These are phyloP conservation scores for Epizoanthus stellaris DNA, from an alignment of 92 coral and sea anemone genomes.

Conservation along the genomic window DNA sequence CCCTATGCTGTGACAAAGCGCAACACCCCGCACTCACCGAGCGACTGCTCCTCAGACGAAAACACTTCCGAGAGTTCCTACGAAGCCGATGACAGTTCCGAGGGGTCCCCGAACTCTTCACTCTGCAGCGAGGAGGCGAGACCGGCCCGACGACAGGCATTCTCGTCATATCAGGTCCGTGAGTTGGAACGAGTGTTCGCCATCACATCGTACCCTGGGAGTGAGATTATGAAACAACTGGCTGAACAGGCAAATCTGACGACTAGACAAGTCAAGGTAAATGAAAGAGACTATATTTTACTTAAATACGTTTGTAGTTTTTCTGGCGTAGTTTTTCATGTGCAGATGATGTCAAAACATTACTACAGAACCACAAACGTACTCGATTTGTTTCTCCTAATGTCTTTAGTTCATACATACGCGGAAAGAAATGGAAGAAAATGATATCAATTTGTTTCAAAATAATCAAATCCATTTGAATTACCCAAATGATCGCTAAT, in stretches of 20 bases:
- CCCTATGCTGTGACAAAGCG: not conserved
- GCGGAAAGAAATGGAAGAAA: too few relatives aligned
- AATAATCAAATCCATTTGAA: too few relatives aligned
- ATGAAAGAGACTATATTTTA: not conserved
- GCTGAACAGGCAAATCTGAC: conserved; percentile 11
- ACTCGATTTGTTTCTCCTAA: too few relatives aligned
- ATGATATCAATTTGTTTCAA: too few relatives aligned
- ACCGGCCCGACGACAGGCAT: not conserved
- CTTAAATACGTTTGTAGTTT: not conserved
- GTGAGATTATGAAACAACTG: conserved; percentile 1
- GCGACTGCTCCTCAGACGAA: conserved; percentile 4
- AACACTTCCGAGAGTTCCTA: not conserved
- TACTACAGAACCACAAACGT: too few relatives aligned
- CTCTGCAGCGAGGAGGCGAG: not conserved
- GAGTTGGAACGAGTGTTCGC: conserved; percentile 30
- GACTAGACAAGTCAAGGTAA: conserved; percentile 17
- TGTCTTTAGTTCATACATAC: too few relatives aligned
- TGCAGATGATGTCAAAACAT: too few relatives aligned
- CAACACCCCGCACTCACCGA: not conserved
- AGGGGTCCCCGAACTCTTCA: conserved; percentile 6
- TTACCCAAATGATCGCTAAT: too few relatives aligned
- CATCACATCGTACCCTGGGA: conserved; percentile 28
- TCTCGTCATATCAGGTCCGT: conserved; percentile 21
- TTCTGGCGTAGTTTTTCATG: not conserved
- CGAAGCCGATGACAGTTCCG: conserved; percentile 18